These are phyloP conservation scores for Saxicola maurus DNA, from an alignment of 2,797 vertebrate species.

Conservation along the genomic window DNA sequence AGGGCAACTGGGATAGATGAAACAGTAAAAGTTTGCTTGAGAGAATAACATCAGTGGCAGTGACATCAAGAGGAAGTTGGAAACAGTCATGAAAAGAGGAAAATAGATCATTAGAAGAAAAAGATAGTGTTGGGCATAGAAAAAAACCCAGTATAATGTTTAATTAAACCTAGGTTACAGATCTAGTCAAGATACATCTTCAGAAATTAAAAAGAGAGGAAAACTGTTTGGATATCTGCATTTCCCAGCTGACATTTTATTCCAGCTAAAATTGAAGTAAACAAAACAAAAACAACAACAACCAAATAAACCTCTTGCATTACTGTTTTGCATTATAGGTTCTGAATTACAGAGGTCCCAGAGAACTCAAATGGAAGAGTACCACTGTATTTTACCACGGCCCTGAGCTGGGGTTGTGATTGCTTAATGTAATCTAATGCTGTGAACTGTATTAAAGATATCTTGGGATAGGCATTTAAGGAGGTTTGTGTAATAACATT, in stretches of 20 bases:
- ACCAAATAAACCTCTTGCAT: neutral
- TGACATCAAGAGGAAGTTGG: constrained; percentile 9
- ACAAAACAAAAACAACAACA: too few species aligned
- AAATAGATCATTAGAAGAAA: constrained; percentile 16
- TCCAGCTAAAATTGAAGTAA: neutral
- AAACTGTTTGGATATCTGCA: neutral
- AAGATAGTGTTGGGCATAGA: neutral
- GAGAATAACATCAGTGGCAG: constrained; percentile 1
- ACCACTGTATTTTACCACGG: neutral
- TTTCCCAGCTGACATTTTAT: neutral
- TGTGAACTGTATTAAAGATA: neutral
- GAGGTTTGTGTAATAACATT: neutral
- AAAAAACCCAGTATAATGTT: neutral
- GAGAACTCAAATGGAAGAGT: neutral
- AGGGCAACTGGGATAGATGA: neutral
- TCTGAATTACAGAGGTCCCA: neutral
- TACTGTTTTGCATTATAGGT: neutral
- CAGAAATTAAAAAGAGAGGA: neutral
- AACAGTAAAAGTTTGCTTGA: constrained; percentile 26
- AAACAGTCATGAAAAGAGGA: neutral
- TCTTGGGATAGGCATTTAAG: neutral
- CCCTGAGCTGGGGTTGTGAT: neutral
- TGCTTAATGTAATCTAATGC: neutral
- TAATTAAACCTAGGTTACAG: neutral
- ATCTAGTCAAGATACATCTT: neutral